These are phyloP conservation scores for Ptychoptera albimana DNA, from an alignment of 2,888 invertebrate genomes.

Conservation along the genomic window DNA sequence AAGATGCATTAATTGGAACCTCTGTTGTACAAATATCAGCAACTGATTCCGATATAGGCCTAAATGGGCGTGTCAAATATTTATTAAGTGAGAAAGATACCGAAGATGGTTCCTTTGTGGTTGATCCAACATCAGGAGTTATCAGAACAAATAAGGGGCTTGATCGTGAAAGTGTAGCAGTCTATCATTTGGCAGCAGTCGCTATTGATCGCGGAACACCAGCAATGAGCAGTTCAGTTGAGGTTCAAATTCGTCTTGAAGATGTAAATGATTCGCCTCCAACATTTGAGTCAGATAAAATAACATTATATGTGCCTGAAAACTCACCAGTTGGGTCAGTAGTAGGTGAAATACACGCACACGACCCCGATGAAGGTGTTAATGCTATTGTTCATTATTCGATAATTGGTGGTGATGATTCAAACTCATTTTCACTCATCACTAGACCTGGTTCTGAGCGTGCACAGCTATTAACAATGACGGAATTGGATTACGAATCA, in stretches of 20 bases:
- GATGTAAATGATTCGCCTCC: constrained; percentile 87
- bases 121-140: constrained; percentile 85
- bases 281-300: constrained; percentile 73
- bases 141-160: constrained; percentile 76
- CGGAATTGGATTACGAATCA: constrained; percentile 93
- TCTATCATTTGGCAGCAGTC: constrained; percentile 69
- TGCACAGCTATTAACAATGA: constrained; percentile 76
- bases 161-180: constrained; percentile 78
- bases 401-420: constrained; percentile 85
- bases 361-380: constrained; percentile 82
- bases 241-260: constrained; percentile 67
- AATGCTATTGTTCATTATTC: constrained; percentile 89
- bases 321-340: constrained; percentile 94
- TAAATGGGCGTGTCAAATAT: constrained; percentile 77
- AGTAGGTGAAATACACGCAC: constrained; percentile 78
- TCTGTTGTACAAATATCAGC: constrained; percentile 66
- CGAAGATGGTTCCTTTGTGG: constrained; percentile 79
- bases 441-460: constrained; percentile 68
- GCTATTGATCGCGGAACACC: constrained; percentile 86
- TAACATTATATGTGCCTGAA: constrained; percentile 79
- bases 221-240: constrained; percentile 47
- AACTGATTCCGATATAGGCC: constrained; percentile 68
- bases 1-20: constrained; percentile 72
- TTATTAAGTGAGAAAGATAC: constrained; percentile 52
- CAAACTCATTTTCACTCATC: constrained; percentile 67